phyloP scores from a whole-genome alignment of 2,888 invertebrate genomes.

The Pantelozetes paolii region DNA sequence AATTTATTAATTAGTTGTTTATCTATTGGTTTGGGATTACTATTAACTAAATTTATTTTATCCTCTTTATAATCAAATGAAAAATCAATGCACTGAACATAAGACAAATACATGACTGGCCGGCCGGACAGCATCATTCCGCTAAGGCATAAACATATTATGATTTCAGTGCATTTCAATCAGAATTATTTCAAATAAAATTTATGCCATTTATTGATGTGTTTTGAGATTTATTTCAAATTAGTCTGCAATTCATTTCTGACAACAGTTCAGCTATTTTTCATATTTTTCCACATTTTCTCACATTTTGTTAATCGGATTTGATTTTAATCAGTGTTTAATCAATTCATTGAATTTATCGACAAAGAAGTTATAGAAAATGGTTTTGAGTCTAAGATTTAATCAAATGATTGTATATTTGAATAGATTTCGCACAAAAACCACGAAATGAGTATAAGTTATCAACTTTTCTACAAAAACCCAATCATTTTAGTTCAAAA shows the following conservation, averaged over 20 bases:
- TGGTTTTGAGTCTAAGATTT: no score
- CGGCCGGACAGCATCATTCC: constrained; percentile 37
- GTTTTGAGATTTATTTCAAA: no score
- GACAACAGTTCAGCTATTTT: neutral
- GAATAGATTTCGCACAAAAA: no score
- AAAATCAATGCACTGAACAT: constrained; percentile 7
- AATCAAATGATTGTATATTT: no score
- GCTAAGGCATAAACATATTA: constrained; percentile 30
- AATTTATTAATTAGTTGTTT: constrained; percentile 33
- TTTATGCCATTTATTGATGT: constrained; percentile 26
- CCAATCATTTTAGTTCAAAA: no score
- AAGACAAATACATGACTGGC: constrained; percentile 29
- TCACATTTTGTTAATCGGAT: no score
- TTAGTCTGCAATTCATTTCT: neutral
- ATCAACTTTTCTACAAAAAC: no score
- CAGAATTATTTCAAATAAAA: constrained; percentile 26
- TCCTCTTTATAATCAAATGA: constrained; percentile 16
- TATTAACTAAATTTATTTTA: constrained; percentile 30
- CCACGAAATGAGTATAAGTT: no score
- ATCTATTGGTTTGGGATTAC: neutral
- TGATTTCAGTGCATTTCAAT: constrained; percentile 18
- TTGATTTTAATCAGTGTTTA: no score
- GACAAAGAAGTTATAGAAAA: no score
- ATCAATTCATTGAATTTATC: no score
- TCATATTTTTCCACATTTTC: no score